A percentile compares a stretch with the other conserved stretches of the same genome.
Evolutionary conservation across 2,888 invertebrate genomes (phyloP).

Genomic region (Charanyca ferruginea): DNA sequence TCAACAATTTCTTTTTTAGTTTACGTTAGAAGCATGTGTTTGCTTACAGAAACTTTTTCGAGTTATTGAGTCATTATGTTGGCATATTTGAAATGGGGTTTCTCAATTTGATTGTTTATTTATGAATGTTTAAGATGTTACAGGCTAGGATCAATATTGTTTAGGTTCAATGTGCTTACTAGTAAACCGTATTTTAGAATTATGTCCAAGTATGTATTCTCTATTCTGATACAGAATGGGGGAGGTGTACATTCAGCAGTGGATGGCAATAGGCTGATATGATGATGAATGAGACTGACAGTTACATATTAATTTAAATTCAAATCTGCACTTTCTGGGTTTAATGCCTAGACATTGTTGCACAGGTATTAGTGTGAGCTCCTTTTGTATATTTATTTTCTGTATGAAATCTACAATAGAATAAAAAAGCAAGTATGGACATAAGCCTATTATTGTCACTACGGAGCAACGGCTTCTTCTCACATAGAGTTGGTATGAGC

Average conservation of each 20-base stretch:
- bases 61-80: background rate
- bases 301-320: background rate
- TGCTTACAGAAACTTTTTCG: background rate
- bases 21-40: slow-evolving; percentile 5
- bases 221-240: background rate
- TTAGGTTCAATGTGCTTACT: background rate
- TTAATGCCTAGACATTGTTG: background rate
- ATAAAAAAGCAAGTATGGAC: background rate
- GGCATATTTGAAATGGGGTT: slow-evolving; percentile 21
- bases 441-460: no score
- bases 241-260: no score
- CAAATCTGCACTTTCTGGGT: background rate
- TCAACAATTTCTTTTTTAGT: slow-evolving; percentile 29
- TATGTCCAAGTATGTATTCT: background rate
- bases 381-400: no score
- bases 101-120: slow-evolving; percentile 28
- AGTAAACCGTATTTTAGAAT: background rate
- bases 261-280: no score
- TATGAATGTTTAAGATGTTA: slow-evolving; percentile 3
- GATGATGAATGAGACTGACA: background rate
- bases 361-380: background rate
- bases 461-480: no score
- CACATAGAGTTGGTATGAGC: no score
- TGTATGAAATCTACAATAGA: no score
- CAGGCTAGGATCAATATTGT: background rate